These are phyloP conservation scores for Pemphigus obesinymphae DNA, from an alignment of 1,140 invertebrate genomes.

Conservation along the genomic window DNA sequence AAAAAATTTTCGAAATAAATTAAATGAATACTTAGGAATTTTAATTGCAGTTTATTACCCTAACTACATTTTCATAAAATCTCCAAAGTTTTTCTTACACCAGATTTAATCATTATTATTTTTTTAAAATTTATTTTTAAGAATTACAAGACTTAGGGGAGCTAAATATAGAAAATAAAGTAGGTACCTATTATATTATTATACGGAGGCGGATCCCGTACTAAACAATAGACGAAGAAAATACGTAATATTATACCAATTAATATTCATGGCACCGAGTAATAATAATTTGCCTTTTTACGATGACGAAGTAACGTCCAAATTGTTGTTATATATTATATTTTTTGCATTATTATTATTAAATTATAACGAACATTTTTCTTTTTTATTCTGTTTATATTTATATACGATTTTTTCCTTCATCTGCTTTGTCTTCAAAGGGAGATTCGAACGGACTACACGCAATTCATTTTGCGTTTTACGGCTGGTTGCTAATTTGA, in stretches of 20 bases:
- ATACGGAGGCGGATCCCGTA: neutral
- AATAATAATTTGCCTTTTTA: neutral
- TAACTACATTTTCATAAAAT: too few species aligned
- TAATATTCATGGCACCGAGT: neutral
- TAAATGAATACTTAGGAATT: too few species aligned
- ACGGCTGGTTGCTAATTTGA: neutral
- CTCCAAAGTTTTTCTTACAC: too few species aligned
- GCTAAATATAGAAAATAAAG: too few species aligned
- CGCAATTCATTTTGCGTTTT: neutral
- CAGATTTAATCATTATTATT: too few species aligned
- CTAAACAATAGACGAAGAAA: conserved; percentile 9
- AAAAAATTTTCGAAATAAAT: too few species aligned
- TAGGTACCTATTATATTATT: neutral
- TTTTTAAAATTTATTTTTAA: too few species aligned
- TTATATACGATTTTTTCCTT: too few species aligned
- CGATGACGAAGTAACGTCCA: neutral
- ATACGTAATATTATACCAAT: neutral
- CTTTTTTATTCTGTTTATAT: neutral
- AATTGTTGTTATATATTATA: neutral
- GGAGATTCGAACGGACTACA: neutral
- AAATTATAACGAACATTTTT: neutral
- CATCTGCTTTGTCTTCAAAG: too few species aligned
- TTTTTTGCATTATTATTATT: neutral
- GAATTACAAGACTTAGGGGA: too few species aligned
- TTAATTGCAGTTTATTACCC: too few species aligned